Percentiles rank a stretch among this genome's conserved stretches.
phyloP scores from a whole-genome alignment of 1,140 invertebrate genomes.

The Ostrea denselamellosa region DNA sequence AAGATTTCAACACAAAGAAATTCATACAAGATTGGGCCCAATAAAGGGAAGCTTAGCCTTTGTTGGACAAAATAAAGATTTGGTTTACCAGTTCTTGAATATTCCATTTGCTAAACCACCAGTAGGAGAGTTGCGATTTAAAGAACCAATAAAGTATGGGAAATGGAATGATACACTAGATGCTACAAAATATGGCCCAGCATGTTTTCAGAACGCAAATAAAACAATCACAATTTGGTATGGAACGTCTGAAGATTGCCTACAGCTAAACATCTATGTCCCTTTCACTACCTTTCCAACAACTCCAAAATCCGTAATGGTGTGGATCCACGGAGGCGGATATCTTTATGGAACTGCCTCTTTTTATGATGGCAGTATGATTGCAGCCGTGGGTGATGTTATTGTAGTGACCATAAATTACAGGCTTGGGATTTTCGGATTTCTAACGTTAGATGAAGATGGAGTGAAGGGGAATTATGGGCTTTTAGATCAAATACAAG shows the following conservation, averaged over 20 bases:
- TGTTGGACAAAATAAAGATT: background rate
- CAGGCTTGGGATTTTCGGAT: slow-evolving; percentile 78
- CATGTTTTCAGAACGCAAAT: slow-evolving; percentile 50
- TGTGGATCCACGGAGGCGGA: slow-evolving; percentile 68
- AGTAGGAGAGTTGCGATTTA: slow-evolving; percentile 58
- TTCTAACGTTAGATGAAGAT: slow-evolving; percentile 57
- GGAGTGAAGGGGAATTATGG: slow-evolving; percentile 80
- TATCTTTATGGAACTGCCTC: slow-evolving; percentile 56
- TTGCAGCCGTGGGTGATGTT: slow-evolving; percentile 76
- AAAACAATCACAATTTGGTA: background rate
- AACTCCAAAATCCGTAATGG: slow-evolving; percentile 55
- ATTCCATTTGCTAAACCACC: slow-evolving; percentile 67
- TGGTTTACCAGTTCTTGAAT: slow-evolving; percentile 32
- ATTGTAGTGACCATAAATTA: slow-evolving; percentile 81
- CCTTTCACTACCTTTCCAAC: background rate
- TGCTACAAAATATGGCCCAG: slow-evolving; percentile 50
- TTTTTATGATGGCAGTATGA: slow-evolving; percentile 62
- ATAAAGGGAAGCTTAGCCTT: background rate
- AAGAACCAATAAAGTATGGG: slow-evolving; percentile 51
- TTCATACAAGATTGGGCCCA: background rate
- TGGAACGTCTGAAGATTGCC: slow-evolving; percentile 57
- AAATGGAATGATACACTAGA: slow-evolving; percentile 42
- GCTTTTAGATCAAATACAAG: slow-evolving; percentile 91
- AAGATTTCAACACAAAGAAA: background rate
- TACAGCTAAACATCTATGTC: slow-evolving; percentile 56